These are phyloP conservation scores for Benitochromis conjunctus DNA, from an alignment of 2,113 vertebrate genomes.

Conservation along the genomic window DNA sequence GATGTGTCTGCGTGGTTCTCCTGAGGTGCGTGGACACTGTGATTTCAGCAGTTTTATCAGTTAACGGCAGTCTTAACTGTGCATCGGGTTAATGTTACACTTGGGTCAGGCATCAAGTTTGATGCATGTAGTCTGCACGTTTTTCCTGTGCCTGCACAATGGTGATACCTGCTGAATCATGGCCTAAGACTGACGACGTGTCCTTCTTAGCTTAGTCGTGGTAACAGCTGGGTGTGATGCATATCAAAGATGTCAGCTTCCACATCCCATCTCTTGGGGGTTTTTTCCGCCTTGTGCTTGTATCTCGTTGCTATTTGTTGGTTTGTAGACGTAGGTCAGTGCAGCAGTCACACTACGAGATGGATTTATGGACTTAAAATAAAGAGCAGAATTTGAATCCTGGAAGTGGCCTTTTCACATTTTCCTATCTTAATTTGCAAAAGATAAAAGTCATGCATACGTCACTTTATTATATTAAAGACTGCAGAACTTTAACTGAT, in stretches of 20 bases:
- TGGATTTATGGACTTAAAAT: not conserved
- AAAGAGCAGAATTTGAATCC: not conserved
- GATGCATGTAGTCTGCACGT: not conserved
- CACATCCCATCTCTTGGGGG: not conserved
- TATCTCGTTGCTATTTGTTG: not conserved
- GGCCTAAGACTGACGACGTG: not conserved
- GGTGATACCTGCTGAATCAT: not conserved
- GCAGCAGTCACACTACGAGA: not conserved
- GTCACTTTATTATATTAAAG: not conserved
- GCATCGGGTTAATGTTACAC: not conserved
- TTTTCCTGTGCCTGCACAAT: not conserved
- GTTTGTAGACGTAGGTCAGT: not conserved
- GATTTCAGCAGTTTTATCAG: not conserved
- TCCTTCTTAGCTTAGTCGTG: not conserved
- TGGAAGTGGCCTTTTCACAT: not conserved
- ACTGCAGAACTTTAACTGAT: not conserved
- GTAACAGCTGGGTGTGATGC: not conserved
- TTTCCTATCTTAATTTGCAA: not conserved
- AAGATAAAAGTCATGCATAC: not conserved
- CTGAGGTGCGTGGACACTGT: accelerated
- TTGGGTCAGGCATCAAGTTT: not conserved
- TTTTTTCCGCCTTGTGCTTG: accelerated
- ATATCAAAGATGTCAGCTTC: not conserved
- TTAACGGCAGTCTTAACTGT: not conserved
- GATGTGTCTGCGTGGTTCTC: accelerated